Evolutionary conservation across 1,140 invertebrate genomes (phyloP), one percentile per base, ranked within the genome.

Genomic region (Samia ricini): DNA sequence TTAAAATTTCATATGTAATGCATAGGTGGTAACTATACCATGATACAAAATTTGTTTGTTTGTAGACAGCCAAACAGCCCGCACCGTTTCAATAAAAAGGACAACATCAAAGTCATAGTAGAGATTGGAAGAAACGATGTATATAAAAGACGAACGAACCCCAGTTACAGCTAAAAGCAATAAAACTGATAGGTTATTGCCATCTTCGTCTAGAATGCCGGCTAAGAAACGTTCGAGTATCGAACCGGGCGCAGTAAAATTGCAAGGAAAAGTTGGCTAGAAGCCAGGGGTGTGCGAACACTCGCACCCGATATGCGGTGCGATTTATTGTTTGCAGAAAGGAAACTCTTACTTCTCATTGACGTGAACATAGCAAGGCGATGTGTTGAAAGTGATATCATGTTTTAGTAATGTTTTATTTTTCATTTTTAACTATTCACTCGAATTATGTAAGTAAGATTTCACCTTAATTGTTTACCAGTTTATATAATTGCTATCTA

Each of bases 101-200:
- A 15, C 33, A 12, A 59, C 36, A 59, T 59, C 57, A 59, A 59
- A 59, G 57, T 36, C 56, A 24, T 23, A 26, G n/a, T 36, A 10
- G 33, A 19, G 12, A 21, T 2, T 12, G 57, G 60, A 42, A 49
- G 56, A 50, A 60, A 26, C 48, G 58, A 68, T 29, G 48, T 56
- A 50, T 21, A 58, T 64, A 60, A 63, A 63, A 60, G 51, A 56
- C 50, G 7, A 59, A 50, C 64, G 64, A 76, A 71, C 68, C 71
- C 60, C 50, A 64, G 56, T 64, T 58, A 62, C 42, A 61, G 19
- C 33, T 66, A 49, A 68, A 69, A 68, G 71, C 74, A 71, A 77
- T 85, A 78, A 76, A 79, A 67, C 72, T 76, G 74, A 82, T 85
- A 83, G 84, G 80, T 85, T 88, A 87, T 85, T 83, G 76, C 79